Conservation (phyloP, 2,888 invertebrate genomes). For the Chymomyza procnemis region DNA sequence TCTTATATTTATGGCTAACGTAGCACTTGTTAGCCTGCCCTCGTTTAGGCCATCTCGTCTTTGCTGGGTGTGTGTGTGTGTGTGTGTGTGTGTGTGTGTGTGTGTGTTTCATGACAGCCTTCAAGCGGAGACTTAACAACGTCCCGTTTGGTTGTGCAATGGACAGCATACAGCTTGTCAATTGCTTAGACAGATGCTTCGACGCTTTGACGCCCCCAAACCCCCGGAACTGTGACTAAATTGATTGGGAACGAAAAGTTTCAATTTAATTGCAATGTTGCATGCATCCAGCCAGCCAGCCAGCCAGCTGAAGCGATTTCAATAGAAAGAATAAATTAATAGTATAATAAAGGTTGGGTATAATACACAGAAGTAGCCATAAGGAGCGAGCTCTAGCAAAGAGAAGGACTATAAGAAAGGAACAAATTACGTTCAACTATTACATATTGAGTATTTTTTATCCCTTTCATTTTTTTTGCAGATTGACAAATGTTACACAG, state of each 20-base stretch:
- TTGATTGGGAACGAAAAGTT: slow-evolving; percentile 46
- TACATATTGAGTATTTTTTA: neutral
- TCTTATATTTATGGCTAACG: too few species aligned
- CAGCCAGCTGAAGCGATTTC: slow-evolving; percentile 29
- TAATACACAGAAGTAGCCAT: too few species aligned
- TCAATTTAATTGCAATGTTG: slow-evolving; percentile 54
- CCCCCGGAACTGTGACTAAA: neutral
- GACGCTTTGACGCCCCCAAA: neutral
- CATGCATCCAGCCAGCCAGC: slow-evolving; percentile 40
- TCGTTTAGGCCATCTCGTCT: neutral
- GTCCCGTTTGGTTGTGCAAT: neutral
- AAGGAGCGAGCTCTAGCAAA: too few species aligned
- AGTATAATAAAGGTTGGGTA: neutral
- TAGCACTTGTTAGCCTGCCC: too few species aligned
- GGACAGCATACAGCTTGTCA: slow-evolving; percentile 46
- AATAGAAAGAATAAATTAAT: neutral
- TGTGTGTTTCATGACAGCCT: slow-evolving; percentile 47
- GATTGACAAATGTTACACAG: neutral
- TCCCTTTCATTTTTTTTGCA: neutral
- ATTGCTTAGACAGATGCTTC: slow-evolving; percentile 45
- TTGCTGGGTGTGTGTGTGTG: slow-evolving; percentile 8
- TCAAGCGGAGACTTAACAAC: slow-evolving; percentile 41
- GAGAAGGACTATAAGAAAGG: too few species aligned
- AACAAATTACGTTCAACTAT: too few species aligned
- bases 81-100: slow-evolving; percentile 11